Conservation (phyloP, 2,113 vertebrate species). For the Dasyurus viverrinus region DNA sequence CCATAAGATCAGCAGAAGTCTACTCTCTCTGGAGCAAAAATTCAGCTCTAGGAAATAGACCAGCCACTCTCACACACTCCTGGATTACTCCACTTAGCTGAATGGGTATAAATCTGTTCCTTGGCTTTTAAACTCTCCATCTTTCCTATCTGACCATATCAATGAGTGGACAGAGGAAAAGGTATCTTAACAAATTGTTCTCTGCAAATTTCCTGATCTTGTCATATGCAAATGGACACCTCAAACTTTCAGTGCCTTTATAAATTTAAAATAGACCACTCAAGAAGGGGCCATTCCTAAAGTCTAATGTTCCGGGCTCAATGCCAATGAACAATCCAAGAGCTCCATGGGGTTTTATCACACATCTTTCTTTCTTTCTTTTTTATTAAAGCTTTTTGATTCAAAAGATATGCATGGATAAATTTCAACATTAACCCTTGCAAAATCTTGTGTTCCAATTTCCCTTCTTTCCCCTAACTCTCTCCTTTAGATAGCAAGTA, state of each 20-base stretch:
- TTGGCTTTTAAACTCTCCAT: background rate
- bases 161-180: background rate
- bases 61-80: background rate
- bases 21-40: background rate
- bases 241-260: background rate
- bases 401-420: too few species aligned
- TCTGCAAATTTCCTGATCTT: background rate
- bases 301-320: background rate
- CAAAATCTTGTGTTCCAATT: too few species aligned
- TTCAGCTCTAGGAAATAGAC: background rate
- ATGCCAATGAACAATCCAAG: background rate
- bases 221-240: background rate
- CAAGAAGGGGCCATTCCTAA: background rate
- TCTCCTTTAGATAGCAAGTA: too few species aligned
- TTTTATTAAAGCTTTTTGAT: too few species aligned
- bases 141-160: background rate
- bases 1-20: background rate
- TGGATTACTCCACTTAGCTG: background rate
- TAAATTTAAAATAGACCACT: background rate
- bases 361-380: background rate
- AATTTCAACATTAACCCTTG: too few species aligned
- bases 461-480: too few species aligned
- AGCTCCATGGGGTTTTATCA: background rate
- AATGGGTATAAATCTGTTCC: background rate
- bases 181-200: background rate